These are phyloP conservation scores for Frankliniella fusca DNA, from an alignment of 2,888 invertebrate genomes.

Conservation along the genomic window DNA sequence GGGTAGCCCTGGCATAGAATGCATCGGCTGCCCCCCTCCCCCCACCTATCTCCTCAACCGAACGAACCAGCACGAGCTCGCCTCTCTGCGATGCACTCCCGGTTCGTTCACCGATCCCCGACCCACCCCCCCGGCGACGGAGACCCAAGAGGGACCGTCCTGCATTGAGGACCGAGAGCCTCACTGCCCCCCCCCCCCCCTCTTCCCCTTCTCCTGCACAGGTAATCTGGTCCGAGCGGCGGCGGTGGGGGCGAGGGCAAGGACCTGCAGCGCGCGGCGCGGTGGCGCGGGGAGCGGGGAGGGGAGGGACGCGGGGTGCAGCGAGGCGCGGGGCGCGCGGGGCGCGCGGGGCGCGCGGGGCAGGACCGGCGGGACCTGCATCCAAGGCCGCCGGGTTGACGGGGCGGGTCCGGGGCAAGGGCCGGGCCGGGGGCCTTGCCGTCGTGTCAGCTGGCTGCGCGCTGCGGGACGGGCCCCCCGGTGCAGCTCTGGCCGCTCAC, in stretches of 20 bases:
- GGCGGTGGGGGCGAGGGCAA: slow-evolving; percentile 5
- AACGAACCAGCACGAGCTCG: too few species aligned
- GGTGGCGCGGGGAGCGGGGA: not conserved
- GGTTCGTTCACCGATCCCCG: not conserved
- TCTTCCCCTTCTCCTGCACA: not conserved
- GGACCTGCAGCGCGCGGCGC: not conserved
- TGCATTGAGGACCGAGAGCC: not conserved
- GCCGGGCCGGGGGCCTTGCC: not conserved
- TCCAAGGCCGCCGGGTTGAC: not conserved
- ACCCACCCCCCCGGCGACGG: not conserved
- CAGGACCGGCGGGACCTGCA: not conserved
- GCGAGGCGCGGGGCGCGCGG: not conserved
- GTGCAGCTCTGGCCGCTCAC: not conserved
- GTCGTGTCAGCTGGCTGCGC: not conserved
- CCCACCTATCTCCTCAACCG: not conserved
- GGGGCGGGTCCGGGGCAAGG: not conserved
- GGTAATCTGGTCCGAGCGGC: not conserved
- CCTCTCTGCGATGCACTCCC: not conserved
- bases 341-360: not conserved
- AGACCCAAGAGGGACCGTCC: not conserved
- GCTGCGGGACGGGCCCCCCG: not conserved
- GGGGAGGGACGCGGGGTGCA: not conserved
- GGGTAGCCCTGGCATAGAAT: not conserved
- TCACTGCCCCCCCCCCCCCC: not conserved
- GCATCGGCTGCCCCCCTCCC: not conserved